Evolutionary conservation across 2,113 vertebrate genomes (phyloP).

Genomic region (Mormyrus iriodes): DNA sequence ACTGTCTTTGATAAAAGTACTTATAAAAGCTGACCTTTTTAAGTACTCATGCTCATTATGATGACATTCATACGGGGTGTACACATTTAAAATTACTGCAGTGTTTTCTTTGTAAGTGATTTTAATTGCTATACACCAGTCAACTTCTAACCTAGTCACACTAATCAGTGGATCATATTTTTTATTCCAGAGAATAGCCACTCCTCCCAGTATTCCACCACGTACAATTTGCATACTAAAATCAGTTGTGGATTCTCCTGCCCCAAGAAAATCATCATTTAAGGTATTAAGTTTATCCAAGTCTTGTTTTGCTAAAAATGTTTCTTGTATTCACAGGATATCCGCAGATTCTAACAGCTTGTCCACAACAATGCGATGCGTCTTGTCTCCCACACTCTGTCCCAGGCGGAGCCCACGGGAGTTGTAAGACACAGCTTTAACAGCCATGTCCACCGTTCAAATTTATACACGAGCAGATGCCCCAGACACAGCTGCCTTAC

Average conservation of each 20-base stretch:
- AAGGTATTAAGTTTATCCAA: neutral
- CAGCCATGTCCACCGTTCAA: neutral
- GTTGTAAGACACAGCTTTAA: neutral
- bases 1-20: neutral
- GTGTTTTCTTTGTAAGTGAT: neutral
- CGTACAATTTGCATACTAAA: neutral
- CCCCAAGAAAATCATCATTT: constrained; percentile 7
- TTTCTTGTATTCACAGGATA: constrained; percentile 7
- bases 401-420: neutral
- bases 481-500: neutral
- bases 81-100: neutral
- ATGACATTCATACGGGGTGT: neutral
- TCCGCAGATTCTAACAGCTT: neutral
- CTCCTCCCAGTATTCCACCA: neutral
- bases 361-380: neutral
- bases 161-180: constrained; percentile 17
- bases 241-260: constrained; percentile 12
- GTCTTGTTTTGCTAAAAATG: neutral
- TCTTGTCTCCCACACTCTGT: neutral
- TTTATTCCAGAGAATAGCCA: neutral
- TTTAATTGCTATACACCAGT: neutral
- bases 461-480: neutral
- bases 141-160: constrained; percentile 4
- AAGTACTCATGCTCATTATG: neutral
- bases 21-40: neutral